Percentiles rank a stretch among this genome's conserved stretches.
Evolutionary conservation across 2,797 vertebrate species (phyloP).

Genomic region (Denticeps clupeoides): DNA sequence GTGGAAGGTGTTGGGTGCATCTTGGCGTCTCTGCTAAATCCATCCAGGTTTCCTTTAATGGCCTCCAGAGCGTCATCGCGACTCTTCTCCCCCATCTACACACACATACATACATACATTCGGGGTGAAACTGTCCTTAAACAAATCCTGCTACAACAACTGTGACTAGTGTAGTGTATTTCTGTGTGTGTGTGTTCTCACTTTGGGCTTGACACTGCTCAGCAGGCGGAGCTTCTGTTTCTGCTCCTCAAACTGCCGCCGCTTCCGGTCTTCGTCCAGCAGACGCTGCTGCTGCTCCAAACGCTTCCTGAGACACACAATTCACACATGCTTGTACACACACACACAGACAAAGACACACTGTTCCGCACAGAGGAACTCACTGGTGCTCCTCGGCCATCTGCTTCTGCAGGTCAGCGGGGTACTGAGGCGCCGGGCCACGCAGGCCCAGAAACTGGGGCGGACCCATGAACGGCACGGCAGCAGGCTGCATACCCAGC

Average conservation of each 20-base stretch:
- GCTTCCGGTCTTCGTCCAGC: conserved; percentile 92
- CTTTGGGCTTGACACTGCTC: conserved; percentile 96
- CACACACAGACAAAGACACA: conserved; percentile 3
- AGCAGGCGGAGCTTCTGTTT: conserved; percentile 93
- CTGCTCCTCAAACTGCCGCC: conserved; percentile 96
- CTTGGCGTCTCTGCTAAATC: conserved; percentile 97
- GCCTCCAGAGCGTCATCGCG: conserved; percentile 95
- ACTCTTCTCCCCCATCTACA: conserved; percentile 83
- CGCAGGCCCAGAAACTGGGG: conserved; percentile 83
- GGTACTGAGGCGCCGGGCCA: conserved; percentile 74
- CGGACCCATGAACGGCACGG: conserved; percentile 85
- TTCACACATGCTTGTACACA: background rate
- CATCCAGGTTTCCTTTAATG: conserved; percentile 96
- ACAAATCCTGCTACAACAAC: no score
- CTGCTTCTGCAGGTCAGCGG: conserved; percentile 89
- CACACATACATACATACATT: conserved; percentile 21
- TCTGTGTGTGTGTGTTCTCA: no score
- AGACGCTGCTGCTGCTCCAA: conserved; percentile 94
- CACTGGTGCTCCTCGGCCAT: conserved; percentile 96
- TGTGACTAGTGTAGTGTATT: no score
- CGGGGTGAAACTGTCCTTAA: background rate
- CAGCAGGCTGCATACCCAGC: conserved; percentile 76
- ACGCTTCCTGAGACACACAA: conserved; percentile 65
- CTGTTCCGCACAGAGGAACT: conserved; percentile 37
- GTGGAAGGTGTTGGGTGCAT: conserved; percentile 89